Evolutionary conservation across 2,888 invertebrate genomes (phyloP).

Genomic region (Orthosia gothica): DNA sequence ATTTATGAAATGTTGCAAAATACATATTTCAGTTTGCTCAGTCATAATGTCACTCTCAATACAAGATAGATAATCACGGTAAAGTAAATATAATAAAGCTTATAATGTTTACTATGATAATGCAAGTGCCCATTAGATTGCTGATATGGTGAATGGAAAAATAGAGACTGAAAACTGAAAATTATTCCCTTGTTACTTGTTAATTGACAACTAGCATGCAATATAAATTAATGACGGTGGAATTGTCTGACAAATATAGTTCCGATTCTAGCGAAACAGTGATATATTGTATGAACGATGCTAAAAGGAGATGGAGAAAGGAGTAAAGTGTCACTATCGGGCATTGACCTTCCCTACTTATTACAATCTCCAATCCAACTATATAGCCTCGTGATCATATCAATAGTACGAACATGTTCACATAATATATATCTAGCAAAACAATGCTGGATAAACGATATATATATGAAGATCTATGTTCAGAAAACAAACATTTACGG

Average conservation of each 20-base stretch:
- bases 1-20: too few species aligned
- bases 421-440: background rate
- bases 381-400: background rate
- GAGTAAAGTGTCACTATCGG: too few species aligned
- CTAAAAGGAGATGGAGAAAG: too few species aligned
- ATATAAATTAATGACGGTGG: constrained; percentile 6
- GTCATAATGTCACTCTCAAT: constrained; percentile 7
- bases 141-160: constrained; percentile 34
- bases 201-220: constrained; percentile 20
- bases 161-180: constrained; percentile 19
- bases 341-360: background rate
- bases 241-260: constrained; percentile 6
- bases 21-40: background rate
- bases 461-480: constrained; percentile 3
- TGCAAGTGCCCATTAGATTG: constrained; percentile 16
- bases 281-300: too few species aligned
- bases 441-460: background rate
- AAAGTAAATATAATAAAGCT: background rate
- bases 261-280: background rate
- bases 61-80: constrained; percentile 12
- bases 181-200: constrained; percentile 6
- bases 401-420: background rate
- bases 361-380: background rate
- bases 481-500: constrained; percentile 21
- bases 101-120: constrained; percentile 34